Base-by-base conservation (phyloP, 2,797 vertebrate species). In the Micropoecilia bifurca region DNA sequence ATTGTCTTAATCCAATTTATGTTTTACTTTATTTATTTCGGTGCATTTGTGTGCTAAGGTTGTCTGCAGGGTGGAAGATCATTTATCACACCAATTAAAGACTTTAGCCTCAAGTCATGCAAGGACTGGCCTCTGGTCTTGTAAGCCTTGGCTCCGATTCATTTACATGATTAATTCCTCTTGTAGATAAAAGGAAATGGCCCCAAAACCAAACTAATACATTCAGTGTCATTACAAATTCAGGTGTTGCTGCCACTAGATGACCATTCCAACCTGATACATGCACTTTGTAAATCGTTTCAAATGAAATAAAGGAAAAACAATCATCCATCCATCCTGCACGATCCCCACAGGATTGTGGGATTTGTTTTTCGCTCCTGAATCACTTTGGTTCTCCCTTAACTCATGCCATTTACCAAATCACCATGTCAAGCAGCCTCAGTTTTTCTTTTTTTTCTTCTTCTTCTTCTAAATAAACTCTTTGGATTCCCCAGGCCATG, bases 401-500 rank as follows among this genome's bases (percentile, higher is more conserved):
- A 78, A 80, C 78, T 88, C 82, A 75, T 48, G 69, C 85, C 77
- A 41, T 87, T 90, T 84, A 73, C 79, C 75, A 84, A 78, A 88
- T 86, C 82, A 78, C 82, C 73, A 73, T 78, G 80, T 82, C 85
- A 89, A 85, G 71, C 80, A 85, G 48, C 55, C 63, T 81, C 73
- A 82, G 76, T 71, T 79, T 76, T 22, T 12, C 13, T 48, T 63
- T 5, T 33, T 36, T 18, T 36, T 69, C 25, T 25, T 3, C 2
- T 7, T 73, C 74, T 79, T 78, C 71, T 25, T 66, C 83, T 91
- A 79, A 91, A 88, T 80, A 28, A 1, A 80, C 91, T 73, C 48
- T 89, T 80, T 87, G 73, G 18, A 8, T 46, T 85, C 87, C 74
- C 22, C 80, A 95, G 94, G 94, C 98, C 28, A 99, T 99, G 99